Base-by-base conservation (phyloP, 2,113 vertebrate genomes). In the Leucopsar rothschildi region DNA sequence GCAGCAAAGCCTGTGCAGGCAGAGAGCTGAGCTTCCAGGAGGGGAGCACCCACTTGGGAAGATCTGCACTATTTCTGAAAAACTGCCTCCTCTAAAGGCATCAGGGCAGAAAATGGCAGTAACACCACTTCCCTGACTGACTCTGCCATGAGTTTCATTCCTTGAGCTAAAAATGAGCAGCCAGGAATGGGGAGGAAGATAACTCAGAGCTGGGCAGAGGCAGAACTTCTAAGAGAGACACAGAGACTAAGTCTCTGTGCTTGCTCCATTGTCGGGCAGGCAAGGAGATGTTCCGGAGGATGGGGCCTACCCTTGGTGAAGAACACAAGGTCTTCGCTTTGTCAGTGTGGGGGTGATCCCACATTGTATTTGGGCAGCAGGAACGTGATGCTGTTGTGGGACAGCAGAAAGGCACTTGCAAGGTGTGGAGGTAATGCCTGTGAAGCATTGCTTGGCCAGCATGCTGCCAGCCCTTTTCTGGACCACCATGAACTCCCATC, bases 401-500 rank as follows among this genome's bases (percentile, higher is more conserved):
- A 59, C 23, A 63, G 39, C 65, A 85, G 52, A 70, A 37, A 22
- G n/a, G 28, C 11, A 2, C 44, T 66, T 71, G 33, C 18, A 57
- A 60, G 50, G 23, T 31, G 17, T 8, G 14, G 47, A 73, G 40
- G 11, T 61, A 29, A 42, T 78, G 33, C 31, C 59, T 15, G 3
- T 42, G 45, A 31, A 33, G 47, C 0, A 0, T 45, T 6, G 2
- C 33, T 44, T 1, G 8, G 22, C 45, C 72, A 73, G n/a, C 21
- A 39, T 0, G 0, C n/a, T 89, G 40, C 50, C 0, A 0, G 17
- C 57, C 24, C 64, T 81, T 65, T 49, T 37, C 45, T 81, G 42
- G 8, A 33, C 17, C 2, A 1, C 55, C 6, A 9, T 5, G 21
- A 78, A 8, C 25, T 66, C 35, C 39, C 1, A 0, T 15, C 5